Percentiles rank a stretch among this genome's conserved stretches.
These are phyloP conservation scores for Micromys minutus DNA, from an alignment of 2,113 vertebrate species.

Conservation along the genomic window DNA sequence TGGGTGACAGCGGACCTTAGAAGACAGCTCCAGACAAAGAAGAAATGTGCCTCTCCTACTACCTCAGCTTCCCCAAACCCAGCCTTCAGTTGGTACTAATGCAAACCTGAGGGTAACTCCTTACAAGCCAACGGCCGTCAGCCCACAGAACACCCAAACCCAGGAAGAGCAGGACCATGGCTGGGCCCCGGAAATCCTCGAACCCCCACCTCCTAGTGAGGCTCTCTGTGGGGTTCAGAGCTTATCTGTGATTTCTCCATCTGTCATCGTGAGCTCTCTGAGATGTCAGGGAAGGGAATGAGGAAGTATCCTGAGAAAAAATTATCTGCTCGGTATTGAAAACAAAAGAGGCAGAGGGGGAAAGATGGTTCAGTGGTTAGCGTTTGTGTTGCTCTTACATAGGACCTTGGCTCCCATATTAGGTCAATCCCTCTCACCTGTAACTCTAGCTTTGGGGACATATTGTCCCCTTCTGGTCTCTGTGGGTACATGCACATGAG, in stretches of 20 bases:
- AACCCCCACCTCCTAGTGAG: too few relatives aligned
- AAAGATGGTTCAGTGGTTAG: too few relatives aligned
- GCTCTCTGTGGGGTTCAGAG: too few relatives aligned
- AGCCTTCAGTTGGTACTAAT: not conserved
- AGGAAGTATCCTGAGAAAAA: too few relatives aligned
- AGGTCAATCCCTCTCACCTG: not conserved
- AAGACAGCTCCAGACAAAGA: not conserved
- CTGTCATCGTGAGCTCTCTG: not conserved
- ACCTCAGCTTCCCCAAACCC: too few relatives aligned
- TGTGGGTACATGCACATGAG: too few relatives aligned
- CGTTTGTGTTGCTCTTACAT: not conserved
- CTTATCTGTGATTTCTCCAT: too few relatives aligned
- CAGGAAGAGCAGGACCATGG: not conserved
- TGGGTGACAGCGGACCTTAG: not conserved
- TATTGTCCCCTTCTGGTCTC: not conserved
- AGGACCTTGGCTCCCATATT: not conserved
- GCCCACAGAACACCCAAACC: too few relatives aligned
- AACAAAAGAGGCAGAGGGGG: not conserved
- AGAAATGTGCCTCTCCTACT: not conserved
- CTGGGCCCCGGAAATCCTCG: not conserved
- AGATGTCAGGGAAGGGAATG: not conserved
- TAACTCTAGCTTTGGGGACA: not conserved
- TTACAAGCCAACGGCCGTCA: not conserved
- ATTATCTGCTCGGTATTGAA: not conserved
- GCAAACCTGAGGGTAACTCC: too few relatives aligned